phyloP scores from a whole-genome alignment of 2,113 vertebrate genomes.

The Hippocampus barbouri region DNA sequence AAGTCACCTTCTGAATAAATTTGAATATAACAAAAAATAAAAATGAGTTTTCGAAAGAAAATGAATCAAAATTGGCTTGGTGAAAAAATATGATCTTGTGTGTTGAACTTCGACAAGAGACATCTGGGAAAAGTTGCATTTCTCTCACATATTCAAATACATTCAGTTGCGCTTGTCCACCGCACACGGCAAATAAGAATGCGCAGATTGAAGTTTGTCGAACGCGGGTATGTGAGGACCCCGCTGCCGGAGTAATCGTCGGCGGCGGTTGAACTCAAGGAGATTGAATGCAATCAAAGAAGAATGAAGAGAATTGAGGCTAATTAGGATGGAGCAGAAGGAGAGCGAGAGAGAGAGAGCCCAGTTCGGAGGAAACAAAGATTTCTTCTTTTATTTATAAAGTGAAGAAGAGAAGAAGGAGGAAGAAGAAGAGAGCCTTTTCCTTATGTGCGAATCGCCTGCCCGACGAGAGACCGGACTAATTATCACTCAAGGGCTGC shows the following conservation, averaged over 20 bases:
- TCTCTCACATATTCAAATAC: no score
- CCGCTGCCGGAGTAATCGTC: neutral
- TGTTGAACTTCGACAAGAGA: no score
- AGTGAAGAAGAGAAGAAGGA: slow-evolving; percentile 1
- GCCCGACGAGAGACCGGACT: slow-evolving; percentile 47
- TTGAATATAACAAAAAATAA: no score
- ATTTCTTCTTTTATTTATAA: slow-evolving; percentile 6
- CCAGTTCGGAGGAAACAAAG: slow-evolving; percentile 32
- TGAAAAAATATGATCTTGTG: no score
- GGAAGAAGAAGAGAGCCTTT: slow-evolving; percentile 14
- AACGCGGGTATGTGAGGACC: neutral
- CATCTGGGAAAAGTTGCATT: no score
- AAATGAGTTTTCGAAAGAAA: no score
- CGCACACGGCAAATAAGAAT: neutral
- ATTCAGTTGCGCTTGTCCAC: neutral
- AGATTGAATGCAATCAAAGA: slow-evolving; percentile 32
- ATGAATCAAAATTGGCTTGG: no score
- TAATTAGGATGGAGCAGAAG: slow-evolving; percentile 42
- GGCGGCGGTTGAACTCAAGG: slow-evolving; percentile 8
- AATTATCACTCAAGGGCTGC: slow-evolving; percentile 63
- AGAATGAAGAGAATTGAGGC: slow-evolving; percentile 33
- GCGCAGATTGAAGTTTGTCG: neutral
- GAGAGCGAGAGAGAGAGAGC: slow-evolving; percentile 13
- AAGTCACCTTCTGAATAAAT: no score
- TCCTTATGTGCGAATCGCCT: slow-evolving; percentile 44